Evolutionary conservation across 2,113 vertebrate species (phyloP).

Genomic region (Neolamprologus brichardi): DNA sequence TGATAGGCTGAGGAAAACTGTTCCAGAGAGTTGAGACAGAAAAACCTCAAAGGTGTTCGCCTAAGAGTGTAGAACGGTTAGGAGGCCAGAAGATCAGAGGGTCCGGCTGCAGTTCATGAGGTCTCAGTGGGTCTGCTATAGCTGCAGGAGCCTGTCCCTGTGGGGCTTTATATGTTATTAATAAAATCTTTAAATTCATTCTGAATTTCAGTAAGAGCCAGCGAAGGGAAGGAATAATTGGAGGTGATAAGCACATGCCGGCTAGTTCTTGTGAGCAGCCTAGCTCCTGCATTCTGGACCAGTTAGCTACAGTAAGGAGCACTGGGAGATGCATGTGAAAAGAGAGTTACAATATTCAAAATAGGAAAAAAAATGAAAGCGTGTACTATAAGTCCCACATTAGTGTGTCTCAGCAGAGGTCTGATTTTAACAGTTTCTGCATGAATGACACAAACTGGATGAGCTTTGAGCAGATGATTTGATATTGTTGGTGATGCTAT

Average conservation of each 20-base stretch:
- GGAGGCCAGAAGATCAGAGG: not conserved
- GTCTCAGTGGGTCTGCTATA: not conserved
- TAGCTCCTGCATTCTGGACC: not conserved
- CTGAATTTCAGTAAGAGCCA: not conserved
- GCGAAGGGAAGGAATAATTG: not conserved
- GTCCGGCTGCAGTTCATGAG: not conserved
- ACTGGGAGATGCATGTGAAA: not conserved
- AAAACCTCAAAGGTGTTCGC: not conserved
- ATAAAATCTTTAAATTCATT: not conserved
- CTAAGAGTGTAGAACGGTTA: not conserved
- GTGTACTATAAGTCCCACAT: not conserved
- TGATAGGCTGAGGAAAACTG: not conserved
- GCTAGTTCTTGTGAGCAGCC: not conserved
- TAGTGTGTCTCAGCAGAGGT: not conserved
- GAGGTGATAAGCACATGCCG: not conserved
- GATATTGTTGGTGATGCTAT: not conserved
- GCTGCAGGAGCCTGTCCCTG: not conserved
- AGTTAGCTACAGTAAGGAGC: not conserved
- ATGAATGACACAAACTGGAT: not conserved
- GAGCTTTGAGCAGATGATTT: not conserved
- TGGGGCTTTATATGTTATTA: not conserved
- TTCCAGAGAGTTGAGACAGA: not conserved
- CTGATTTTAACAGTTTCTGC: not conserved
- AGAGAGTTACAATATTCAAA: not conserved
- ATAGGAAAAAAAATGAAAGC: accelerated